Percentiles rank a stretch among this genome's conserved stretches.
phyloP scores from a whole-genome alignment of 2,888 invertebrate species.

The Cecidostiba fungosa region DNA sequence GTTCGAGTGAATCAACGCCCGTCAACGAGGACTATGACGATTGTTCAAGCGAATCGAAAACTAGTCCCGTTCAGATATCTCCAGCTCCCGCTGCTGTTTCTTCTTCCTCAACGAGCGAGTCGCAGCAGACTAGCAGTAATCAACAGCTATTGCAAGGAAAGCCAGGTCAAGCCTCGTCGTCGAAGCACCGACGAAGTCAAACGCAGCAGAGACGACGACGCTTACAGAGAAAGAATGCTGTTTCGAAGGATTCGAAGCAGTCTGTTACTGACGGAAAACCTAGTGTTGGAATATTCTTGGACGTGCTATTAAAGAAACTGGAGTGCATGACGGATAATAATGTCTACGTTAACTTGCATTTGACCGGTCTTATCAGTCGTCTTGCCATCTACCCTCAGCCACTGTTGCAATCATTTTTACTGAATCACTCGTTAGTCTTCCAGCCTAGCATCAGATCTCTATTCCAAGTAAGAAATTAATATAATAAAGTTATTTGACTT shows the following conservation, averaged over 20 bases:
- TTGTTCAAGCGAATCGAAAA: conserved; percentile 52
- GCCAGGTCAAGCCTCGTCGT: neutral
- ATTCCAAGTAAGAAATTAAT: conserved; percentile 86
- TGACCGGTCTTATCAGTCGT: conserved; percentile 93
- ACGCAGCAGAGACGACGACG: conserved; percentile 61
- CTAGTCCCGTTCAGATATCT: conserved; percentile 6
- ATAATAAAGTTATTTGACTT: conserved; percentile 21
- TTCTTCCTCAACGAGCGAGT: conserved; percentile 53
- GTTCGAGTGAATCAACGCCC: conserved; percentile 80
- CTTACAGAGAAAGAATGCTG: conserved; percentile 46
- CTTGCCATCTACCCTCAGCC: conserved; percentile 95
- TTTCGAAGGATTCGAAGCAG: conserved; percentile 31
- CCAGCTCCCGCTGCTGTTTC: neutral
- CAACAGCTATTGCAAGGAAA: neutral
- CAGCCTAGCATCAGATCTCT: conserved; percentile 95
- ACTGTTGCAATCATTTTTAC: conserved; percentile 91
- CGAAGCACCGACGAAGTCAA: conserved; percentile 7
- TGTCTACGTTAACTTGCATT: conserved; percentile 91
- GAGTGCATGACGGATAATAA: conserved; percentile 92
- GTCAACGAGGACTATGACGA: conserved; percentile 77
- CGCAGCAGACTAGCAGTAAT: neutral
- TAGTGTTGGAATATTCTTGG: conserved; percentile 84
- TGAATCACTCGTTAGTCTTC: conserved; percentile 92
- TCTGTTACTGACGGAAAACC: conserved; percentile 75
- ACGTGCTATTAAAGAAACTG: conserved; percentile 89